Percentiles rank a stretch among this genome's conserved stretches.
phyloP scores from a whole-genome alignment of 2,797 vertebrate genomes.

The Anisognathus igniventris region DNA sequence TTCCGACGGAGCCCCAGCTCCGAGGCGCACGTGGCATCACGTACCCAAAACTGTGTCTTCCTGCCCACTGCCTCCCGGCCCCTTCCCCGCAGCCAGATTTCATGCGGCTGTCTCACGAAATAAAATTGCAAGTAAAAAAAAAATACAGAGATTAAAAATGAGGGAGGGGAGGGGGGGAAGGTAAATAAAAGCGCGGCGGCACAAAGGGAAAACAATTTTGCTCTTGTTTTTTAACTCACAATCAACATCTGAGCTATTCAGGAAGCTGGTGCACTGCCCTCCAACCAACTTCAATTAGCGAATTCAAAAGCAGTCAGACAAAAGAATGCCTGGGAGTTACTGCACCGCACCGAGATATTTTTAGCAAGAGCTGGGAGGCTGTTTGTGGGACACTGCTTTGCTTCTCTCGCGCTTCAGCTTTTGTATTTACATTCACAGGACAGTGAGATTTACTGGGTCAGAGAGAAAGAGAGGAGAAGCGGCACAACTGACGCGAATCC shows the following conservation, averaged over 20 bases:
- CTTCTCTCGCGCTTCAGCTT: not conserved
- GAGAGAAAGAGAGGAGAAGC: not conserved
- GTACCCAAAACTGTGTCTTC: not conserved
- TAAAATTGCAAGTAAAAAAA: not conserved
- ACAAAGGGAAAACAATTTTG: constrained; percentile 37
- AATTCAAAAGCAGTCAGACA: constrained; percentile 57
- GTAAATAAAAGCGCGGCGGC: not conserved
- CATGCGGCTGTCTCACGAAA: not conserved
- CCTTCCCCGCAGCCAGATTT: not conserved
- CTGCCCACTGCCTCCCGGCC: not conserved
- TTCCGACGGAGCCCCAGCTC: not conserved
- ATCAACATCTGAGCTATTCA: constrained; percentile 43
- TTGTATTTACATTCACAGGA: constrained; percentile 29
- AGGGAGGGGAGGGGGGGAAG: not conserved
- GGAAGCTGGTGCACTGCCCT: constrained; percentile 35
- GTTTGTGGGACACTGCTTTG: not conserved
- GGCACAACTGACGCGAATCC: not conserved
- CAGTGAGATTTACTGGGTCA: constrained; percentile 30
- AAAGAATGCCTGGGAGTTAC: constrained; percentile 66
- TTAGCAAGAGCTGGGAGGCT: constrained; percentile 34
- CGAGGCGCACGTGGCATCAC: not conserved
- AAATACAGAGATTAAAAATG: not conserved
- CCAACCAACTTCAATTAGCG: constrained; percentile 44
- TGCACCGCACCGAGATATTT: constrained; percentile 50
- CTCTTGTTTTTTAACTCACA: constrained; percentile 51